Percentiles rank a stretch among this genome's conserved stretches.
Conservation (phyloP, 2,888 invertebrate genomes). For the Melieria crassipennis region DNA sequence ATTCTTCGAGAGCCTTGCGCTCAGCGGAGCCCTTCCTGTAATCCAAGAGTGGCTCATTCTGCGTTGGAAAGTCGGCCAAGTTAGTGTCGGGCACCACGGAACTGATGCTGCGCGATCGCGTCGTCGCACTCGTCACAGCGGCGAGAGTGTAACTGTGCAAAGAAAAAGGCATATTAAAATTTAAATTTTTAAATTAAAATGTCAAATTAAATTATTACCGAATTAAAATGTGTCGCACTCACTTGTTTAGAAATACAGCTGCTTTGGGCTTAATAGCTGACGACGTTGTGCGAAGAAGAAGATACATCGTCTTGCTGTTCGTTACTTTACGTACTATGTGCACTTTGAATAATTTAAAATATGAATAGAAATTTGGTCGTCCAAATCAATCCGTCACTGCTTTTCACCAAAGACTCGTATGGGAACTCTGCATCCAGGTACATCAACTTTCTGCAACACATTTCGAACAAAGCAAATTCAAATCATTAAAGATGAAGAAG, state of each 20-base stretch:
- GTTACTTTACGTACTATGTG: not conserved
- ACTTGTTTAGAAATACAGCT: slow-evolving; percentile 20
- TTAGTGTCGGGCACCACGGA: slow-evolving; percentile 75
- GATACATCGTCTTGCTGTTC: slow-evolving; percentile 17
- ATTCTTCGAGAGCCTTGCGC: slow-evolving; percentile 76
- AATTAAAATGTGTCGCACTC: not conserved
- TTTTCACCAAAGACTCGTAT: not conserved
- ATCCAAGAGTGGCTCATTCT: slow-evolving; percentile 83
- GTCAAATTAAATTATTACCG: not conserved
- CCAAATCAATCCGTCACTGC: too few relatives aligned
- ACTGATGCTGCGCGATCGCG: slow-evolving; percentile 67
- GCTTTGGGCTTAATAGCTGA: slow-evolving; percentile 5
- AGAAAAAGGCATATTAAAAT: not conserved
- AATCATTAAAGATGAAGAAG: too few relatives aligned
- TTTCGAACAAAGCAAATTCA: too few relatives aligned
- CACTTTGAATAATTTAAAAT: not conserved
- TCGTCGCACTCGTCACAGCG: slow-evolving; percentile 6
- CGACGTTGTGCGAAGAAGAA: slow-evolving; percentile 2
- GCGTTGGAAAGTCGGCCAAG: slow-evolving; percentile 73
- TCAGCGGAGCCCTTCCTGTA: slow-evolving; percentile 88
- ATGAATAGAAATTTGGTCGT: too few relatives aligned
- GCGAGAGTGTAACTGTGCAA: slow-evolving; percentile 1
- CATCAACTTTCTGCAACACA: not conserved
- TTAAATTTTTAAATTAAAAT: too few relatives aligned
- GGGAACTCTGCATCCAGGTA: not conserved